Conservation (phyloP, 2,888 invertebrate species). For the Zaprionus lineosus region DNA sequence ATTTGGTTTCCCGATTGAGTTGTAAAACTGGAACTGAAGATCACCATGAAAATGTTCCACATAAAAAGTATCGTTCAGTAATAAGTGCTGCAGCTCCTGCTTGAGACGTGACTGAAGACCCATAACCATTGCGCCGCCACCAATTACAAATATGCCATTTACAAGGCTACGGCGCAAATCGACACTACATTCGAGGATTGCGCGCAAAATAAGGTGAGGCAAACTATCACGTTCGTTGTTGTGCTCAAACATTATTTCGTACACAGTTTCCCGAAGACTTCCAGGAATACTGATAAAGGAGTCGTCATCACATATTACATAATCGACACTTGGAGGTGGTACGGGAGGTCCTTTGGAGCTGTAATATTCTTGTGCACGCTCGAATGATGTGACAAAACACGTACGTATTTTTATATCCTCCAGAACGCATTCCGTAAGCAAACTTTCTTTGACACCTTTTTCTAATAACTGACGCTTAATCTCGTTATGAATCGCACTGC, state of each 20-base stretch:
- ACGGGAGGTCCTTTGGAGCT: no score
- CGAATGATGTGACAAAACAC: slow-evolving; percentile 92
- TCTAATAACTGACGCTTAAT: slow-evolving; percentile 84
- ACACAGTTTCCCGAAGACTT: slow-evolving; percentile 89
- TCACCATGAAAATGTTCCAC: slow-evolving; percentile 84
- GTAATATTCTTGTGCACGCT: slow-evolving; percentile 86
- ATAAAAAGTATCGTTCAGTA: slow-evolving; percentile 86
- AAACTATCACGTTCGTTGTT: slow-evolving; percentile 92
- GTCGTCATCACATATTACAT: slow-evolving; percentile 87
- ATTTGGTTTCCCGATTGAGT: slow-evolving; percentile 90
- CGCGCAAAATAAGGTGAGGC: slow-evolving; percentile 92
- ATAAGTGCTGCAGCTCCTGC: slow-evolving; percentile 88
- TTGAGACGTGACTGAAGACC: slow-evolving; percentile 92
- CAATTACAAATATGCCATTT: slow-evolving; percentile 92
- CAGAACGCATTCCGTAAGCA: slow-evolving; percentile 85
- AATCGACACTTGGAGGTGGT: slow-evolving; percentile 86
- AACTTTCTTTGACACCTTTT: slow-evolving; percentile 80
- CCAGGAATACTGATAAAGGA: slow-evolving; percentile 86
- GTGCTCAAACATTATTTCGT: slow-evolving; percentile 92
- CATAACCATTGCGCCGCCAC: slow-evolving; percentile 92
- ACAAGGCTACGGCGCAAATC: slow-evolving; percentile 91
- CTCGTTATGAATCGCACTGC: slow-evolving; percentile 88
- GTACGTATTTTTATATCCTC: slow-evolving; percentile 93
- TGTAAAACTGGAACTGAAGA: slow-evolving; percentile 90
- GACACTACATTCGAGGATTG: slow-evolving; percentile 91